A percentile compares a stretch with the other conserved stretches of the same genome.
phyloP scores from a whole-genome alignment of 30 jellyfish, hydroid and myxozoan species.

The Cassiopea xamachana region DNA sequence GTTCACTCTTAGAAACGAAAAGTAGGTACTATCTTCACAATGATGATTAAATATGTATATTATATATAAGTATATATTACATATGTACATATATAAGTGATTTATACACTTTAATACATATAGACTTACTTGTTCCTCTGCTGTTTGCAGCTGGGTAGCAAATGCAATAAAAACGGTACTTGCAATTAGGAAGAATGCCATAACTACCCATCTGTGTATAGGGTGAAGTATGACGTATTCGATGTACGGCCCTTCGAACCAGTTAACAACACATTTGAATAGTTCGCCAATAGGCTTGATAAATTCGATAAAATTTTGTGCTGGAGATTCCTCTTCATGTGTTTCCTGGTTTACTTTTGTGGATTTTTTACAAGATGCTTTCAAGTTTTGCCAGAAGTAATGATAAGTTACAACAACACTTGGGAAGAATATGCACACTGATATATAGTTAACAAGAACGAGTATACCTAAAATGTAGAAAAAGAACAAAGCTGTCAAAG shows the following conservation, averaged over 20 bases:
- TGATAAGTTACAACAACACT: constrained; percentile 94
- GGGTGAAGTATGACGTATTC: constrained; percentile 81
- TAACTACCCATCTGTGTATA: constrained; percentile 69
- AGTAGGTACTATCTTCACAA: too few relatives aligned
- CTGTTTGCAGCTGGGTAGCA: constrained; percentile 89
- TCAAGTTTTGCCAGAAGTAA: constrained; percentile 75
- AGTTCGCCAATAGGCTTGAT: constrained; percentile 73
- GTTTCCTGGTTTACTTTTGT: constrained; percentile 13
- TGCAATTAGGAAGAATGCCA: constrained; percentile 40
- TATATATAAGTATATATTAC: too few relatives aligned
- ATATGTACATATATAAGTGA: too few relatives aligned
- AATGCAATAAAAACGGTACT: constrained; percentile 68
- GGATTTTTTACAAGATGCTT: constrained; percentile 11
- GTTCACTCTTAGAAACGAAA: too few relatives aligned
- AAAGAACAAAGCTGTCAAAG: not conserved
- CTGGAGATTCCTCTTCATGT: not conserved
- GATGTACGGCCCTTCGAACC: constrained; percentile 91
- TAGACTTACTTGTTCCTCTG: constrained; percentile 85
- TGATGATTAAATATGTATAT: too few relatives aligned
- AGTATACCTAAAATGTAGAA: constrained; percentile 69
- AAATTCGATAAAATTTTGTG: not conserved
- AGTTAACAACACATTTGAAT: constrained; percentile 77
- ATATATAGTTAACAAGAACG: constrained; percentile 84
- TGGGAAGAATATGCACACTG: constrained; percentile 95
- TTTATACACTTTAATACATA: too few relatives aligned